phyloP scores from a whole-genome alignment of 2,888 invertebrate genomes.

The Polydesmus complanatus region DNA sequence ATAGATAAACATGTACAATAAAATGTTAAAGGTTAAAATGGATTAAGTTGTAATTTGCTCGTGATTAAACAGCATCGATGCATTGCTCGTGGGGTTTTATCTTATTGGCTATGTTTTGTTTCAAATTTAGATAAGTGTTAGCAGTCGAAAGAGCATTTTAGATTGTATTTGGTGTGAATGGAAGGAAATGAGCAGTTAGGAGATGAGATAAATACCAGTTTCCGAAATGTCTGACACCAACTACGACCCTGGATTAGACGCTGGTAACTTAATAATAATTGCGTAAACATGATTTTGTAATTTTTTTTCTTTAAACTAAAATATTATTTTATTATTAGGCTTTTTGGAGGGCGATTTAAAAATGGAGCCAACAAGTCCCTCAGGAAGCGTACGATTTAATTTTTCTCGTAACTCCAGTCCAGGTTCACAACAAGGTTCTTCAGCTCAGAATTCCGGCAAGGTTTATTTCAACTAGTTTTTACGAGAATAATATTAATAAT shows the following conservation, averaged over 20 bases:
- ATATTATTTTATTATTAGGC: slow-evolving; percentile 2
- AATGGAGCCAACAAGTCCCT: slow-evolving; percentile 45
- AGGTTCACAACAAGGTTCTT: slow-evolving; percentile 62
- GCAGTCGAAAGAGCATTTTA: too few relatives aligned
- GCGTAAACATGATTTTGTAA: neutral
- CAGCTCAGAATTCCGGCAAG: slow-evolving; percentile 62
- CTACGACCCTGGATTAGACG: slow-evolving; percentile 13
- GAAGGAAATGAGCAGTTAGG: neutral
- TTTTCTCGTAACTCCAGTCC: slow-evolving; percentile 62
- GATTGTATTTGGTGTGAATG: neutral
- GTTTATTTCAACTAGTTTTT: neutral
- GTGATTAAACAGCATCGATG: too few relatives aligned
- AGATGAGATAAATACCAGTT: slow-evolving; percentile 1
- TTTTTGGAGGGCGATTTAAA: slow-evolving; percentile 41
- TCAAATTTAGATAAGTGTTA: too few relatives aligned
- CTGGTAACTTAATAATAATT: slow-evolving; percentile 5
- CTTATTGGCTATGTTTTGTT: too few relatives aligned
- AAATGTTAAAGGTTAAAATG: too few relatives aligned
- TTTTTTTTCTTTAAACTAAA: neutral
- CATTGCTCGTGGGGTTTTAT: too few relatives aligned
- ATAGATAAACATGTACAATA: too few relatives aligned
- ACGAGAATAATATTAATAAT: slow-evolving; percentile 39
- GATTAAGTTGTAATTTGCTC: too few relatives aligned
- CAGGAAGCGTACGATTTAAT: slow-evolving; percentile 38
- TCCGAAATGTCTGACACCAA: slow-evolving; percentile 9